Evolutionary conservation across 2,113 vertebrate genomes (phyloP).

Genomic region (Phrynosoma platyrhinos): DNA sequence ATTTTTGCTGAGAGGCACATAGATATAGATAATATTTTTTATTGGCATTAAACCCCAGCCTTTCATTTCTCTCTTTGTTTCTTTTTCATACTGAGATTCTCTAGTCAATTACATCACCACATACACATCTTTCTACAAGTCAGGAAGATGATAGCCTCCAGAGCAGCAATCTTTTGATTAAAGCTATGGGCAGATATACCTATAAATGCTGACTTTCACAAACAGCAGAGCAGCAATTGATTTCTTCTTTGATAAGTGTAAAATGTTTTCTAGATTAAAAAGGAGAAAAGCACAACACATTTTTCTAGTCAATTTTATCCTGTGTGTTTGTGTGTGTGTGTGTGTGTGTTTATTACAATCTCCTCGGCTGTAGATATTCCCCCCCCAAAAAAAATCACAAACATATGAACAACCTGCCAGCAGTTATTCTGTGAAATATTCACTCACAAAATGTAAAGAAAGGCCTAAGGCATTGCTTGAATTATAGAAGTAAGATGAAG

Average conservation of each 20-base stretch:
- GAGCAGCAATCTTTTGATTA: slow-evolving; percentile 20
- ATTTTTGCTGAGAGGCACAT: slow-evolving; percentile 2
- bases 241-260: slow-evolving; percentile 37
- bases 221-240: slow-evolving; percentile 22
- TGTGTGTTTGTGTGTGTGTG: background rate
- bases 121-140: slow-evolving; percentile 58
- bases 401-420: background rate
- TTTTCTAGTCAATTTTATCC: slow-evolving; percentile 23
- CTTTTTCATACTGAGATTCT: slow-evolving; percentile 51
- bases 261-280: slow-evolving; percentile 49
- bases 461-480: too few species aligned
- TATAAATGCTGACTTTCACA: slow-evolving; percentile 41
- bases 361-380: too few species aligned
- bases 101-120: slow-evolving; percentile 61
- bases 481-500: too few species aligned
- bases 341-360: too few species aligned
- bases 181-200: slow-evolving; percentile 49
- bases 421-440: slow-evolving; percentile 44
- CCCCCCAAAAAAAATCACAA: too few species aligned
- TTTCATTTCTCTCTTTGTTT: slow-evolving; percentile 51
- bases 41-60: slow-evolving; percentile 41
- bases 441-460: too few species aligned
- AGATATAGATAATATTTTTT: slow-evolving; percentile 29
- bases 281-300: slow-evolving; percentile 34
- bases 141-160: slow-evolving; percentile 55